A percentile compares a stretch with the other conserved stretches of the same genome.
Evolutionary conservation across 2,888 invertebrate genomes (phyloP).

Genomic region (Esperia sulphurella): DNA sequence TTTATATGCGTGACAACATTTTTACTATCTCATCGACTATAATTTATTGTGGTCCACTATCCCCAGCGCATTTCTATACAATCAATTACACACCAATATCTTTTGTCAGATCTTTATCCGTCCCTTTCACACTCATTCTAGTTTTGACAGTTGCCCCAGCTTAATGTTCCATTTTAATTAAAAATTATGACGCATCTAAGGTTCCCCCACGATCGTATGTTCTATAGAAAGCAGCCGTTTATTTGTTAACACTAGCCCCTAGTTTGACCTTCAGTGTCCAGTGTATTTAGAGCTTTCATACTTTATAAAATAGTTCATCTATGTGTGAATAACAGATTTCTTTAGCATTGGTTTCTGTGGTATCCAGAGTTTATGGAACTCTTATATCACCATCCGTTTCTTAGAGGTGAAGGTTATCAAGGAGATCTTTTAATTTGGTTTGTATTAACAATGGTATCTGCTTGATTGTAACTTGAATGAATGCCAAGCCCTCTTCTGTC

Average conservation of each 20-base stretch:
- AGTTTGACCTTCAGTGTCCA: conserved; percentile 45
- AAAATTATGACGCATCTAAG: conserved; percentile 71
- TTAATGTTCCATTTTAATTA: conserved; percentile 71
- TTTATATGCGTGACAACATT: conserved; percentile 47
- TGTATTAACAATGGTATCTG: conserved; percentile 52
- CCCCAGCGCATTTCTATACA: conserved; percentile 43
- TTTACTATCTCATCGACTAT: conserved; percentile 33
- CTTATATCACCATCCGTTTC: neutral
- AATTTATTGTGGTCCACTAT: conserved; percentile 45
- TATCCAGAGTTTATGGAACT: neutral
- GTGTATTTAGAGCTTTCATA: conserved; percentile 33
- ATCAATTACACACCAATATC: conserved; percentile 65
- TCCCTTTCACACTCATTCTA: conserved; percentile 36
- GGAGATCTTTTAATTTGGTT: conserved; percentile 17
- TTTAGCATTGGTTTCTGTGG: conserved; percentile 15
- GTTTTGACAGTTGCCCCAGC: conserved; percentile 47
- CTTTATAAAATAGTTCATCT: conserved; percentile 17
- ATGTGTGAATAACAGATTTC: conserved; percentile 23
- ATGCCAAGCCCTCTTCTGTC: conserved; percentile 43
- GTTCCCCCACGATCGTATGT: conserved; percentile 34
- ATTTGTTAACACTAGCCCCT: conserved; percentile 63
- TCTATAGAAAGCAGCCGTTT: conserved; percentile 49
- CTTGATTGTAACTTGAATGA: conserved; percentile 48
- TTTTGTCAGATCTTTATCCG: conserved; percentile 33
- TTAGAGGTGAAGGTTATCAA: conserved; percentile 14